These are phyloP conservation scores for Ptyas mucosa DNA, from an alignment of 2,113 vertebrate species.

Conservation along the genomic window DNA sequence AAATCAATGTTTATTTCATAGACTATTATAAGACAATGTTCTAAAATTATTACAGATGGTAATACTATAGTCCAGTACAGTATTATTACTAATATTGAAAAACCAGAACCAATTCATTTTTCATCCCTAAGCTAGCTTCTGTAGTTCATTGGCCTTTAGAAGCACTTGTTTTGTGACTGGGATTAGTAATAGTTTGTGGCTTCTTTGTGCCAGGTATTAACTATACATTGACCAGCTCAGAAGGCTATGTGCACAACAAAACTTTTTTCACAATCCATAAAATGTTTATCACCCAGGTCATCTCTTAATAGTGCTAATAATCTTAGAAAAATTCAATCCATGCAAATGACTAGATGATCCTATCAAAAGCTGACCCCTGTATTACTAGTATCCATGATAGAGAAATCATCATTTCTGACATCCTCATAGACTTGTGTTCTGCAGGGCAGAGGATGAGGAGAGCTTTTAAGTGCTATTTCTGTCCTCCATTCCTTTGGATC, in stretches of 20 bases:
- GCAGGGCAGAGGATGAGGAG: no score
- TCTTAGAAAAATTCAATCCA: not conserved
- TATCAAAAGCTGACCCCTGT: not conserved
- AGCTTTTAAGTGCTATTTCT: not conserved
- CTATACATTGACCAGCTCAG: not conserved
- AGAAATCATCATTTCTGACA: not conserved
- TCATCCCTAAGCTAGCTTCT: slow-evolving; percentile 32
- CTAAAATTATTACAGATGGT: not conserved
- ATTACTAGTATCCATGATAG: not conserved
- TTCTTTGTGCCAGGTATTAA: slow-evolving; percentile 35
- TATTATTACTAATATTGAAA: not conserved
- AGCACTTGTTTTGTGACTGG: slow-evolving; percentile 1
- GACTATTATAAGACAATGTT: not conserved
- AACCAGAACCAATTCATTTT: not conserved
- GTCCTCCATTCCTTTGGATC: not conserved
- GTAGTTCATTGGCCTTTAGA: not conserved
- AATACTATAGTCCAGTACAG: not conserved
- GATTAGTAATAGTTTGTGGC: slow-evolving; percentile 23
- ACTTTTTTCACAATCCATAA: not conserved
- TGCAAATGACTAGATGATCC: not conserved
- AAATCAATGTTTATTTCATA: not conserved
- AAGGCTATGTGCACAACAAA: not conserved
- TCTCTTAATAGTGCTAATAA: not conserved
- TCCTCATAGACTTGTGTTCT: no score
- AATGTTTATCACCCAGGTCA: not conserved